Evolutionary conservation across 2,113 vertebrate genomes (phyloP).

Genomic region (Hyperopisus bebe): DNA sequence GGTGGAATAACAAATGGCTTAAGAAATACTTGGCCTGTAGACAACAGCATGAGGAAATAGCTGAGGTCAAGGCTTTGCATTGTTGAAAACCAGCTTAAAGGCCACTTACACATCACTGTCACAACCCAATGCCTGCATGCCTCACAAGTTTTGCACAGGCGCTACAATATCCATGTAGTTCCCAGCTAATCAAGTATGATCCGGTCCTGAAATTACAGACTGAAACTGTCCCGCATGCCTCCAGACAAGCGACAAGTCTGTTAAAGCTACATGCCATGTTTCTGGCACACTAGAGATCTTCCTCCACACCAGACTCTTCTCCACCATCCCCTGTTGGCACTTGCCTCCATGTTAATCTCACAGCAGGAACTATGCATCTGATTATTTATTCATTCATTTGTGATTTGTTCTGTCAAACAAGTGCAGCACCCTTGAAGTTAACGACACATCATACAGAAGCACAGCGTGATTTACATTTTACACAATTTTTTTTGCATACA

Average conservation of each 20-base stretch:
- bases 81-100: background rate
- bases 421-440: slow-evolving; percentile 34
- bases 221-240: slow-evolving; percentile 37
- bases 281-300: slow-evolving; percentile 39
- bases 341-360: slow-evolving; percentile 46
- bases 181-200: background rate
- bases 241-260: slow-evolving; percentile 56
- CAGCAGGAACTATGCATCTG: slow-evolving; percentile 46
- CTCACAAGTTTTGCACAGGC: background rate
- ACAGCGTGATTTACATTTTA: slow-evolving; percentile 33
- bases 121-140: too few relatives aligned
- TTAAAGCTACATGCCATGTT: slow-evolving; percentile 50
- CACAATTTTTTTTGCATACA: slow-evolving; percentile 17
- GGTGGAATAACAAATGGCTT: background rate
- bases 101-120: background rate
- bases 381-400: slow-evolving; percentile 56
- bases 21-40: background rate
- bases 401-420: slow-evolving; percentile 43
- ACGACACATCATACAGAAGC: slow-evolving; percentile 32
- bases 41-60: background rate
- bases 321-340: slow-evolving; percentile 52
- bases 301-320: slow-evolving; percentile 30
- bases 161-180: too few relatives aligned
- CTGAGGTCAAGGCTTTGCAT: background rate
- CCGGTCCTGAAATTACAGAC: slow-evolving; percentile 11